Conservation (phyloP, 1,140 invertebrate species). For the Psix sp. region DNA sequence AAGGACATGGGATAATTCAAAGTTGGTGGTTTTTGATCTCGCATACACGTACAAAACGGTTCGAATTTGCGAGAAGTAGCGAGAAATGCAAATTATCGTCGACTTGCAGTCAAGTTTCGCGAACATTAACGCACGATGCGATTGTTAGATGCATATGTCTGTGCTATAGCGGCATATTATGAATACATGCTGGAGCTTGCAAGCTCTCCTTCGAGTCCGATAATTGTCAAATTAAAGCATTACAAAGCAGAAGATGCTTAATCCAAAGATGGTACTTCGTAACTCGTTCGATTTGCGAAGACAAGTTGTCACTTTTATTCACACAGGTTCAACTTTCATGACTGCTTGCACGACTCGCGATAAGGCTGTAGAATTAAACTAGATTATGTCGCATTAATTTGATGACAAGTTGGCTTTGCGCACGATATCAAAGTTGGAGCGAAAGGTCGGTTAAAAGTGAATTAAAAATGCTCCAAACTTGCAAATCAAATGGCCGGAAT, state of each 20-base stretch:
- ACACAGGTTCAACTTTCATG: conserved; percentile 7
- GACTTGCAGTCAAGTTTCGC: conserved; percentile 43
- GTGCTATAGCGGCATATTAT: conserved; percentile 38
- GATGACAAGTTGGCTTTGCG: neutral
- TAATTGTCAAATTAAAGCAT: conserved; percentile 61
- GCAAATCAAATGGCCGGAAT: too few species aligned
- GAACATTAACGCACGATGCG: conserved; percentile 41
- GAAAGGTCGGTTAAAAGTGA: too few species aligned
- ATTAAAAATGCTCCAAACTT: too few species aligned
- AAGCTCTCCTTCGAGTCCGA: conserved; percentile 44
- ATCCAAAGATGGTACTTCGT: conserved; percentile 36
- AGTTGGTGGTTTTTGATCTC: conserved; percentile 32
- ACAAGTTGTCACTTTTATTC: conserved; percentile 11
- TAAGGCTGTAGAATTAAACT: conserved; percentile 64
- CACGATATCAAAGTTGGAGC: too few species aligned
- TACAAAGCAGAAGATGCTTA: conserved; percentile 48
- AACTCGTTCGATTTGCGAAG: conserved; percentile 29
- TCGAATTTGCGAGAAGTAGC: conserved; percentile 43
- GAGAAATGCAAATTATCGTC: conserved; percentile 54
- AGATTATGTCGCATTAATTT: conserved; percentile 38
- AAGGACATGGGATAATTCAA: conserved; percentile 28
- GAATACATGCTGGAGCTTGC: conserved; percentile 44
- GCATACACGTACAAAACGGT: conserved; percentile 36
- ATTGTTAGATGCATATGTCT: conserved; percentile 32
- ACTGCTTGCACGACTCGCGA: conserved; percentile 24